phyloP scores from a whole-genome alignment of 2,888 invertebrate genomes.

The Bursaphelenchus okinawaensis region DNA sequence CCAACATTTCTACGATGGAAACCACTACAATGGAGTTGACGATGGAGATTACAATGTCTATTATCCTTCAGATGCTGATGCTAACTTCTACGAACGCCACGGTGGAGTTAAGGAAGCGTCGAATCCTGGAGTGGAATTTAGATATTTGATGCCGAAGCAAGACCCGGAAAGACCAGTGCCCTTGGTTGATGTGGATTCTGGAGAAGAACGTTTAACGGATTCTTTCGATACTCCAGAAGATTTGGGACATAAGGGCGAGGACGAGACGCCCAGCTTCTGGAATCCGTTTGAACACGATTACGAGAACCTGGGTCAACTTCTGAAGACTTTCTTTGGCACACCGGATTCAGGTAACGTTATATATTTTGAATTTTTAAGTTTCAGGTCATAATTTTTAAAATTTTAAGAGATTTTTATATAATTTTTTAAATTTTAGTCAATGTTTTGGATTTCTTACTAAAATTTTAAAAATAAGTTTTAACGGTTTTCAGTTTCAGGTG shows the following conservation, averaged over 20 bases:
- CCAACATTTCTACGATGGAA: neutral
- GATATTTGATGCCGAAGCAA: neutral
- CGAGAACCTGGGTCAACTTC: neutral
- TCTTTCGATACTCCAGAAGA: neutral
- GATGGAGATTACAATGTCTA: neutral
- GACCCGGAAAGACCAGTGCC: neutral
- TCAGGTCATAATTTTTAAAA: too few relatives aligned
- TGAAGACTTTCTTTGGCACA: neutral
- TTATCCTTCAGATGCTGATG: neutral
- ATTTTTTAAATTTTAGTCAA: too few relatives aligned
- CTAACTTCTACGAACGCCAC: neutral
- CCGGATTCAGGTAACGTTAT: neutral
- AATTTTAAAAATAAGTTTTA: neutral
- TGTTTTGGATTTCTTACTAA: neutral
- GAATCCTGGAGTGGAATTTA: neutral
- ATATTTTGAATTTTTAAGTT: neutral
- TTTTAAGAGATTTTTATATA: too few relatives aligned
- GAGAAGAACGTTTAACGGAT: neutral
- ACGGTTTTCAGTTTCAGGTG: neutral
- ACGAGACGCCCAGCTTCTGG: neutral
- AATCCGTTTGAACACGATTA: neutral
- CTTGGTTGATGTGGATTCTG: neutral
- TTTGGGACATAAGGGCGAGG: neutral
- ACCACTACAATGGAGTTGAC: neutral
- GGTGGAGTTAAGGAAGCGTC: neutral